These are phyloP conservation scores for Nesoenas mayeri DNA, from an alignment of 2,113 vertebrate species.

Conservation along the genomic window DNA sequence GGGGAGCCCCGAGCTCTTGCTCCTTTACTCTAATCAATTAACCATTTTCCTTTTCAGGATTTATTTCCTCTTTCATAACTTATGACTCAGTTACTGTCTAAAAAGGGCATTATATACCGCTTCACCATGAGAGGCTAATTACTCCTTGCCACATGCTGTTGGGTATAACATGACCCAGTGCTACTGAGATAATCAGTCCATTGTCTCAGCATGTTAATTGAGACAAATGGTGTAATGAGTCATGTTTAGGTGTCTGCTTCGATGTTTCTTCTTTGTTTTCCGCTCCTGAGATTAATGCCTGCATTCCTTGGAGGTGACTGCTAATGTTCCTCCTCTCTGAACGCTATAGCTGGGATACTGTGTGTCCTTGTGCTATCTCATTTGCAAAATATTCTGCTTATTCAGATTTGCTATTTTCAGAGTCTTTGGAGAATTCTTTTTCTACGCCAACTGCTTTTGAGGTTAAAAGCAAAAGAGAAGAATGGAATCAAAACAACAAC, in stretches of 20 bases:
- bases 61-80: background rate
- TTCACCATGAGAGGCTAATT: background rate
- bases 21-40: background rate
- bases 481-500: background rate
- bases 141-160: background rate
- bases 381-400: constrained; percentile 26
- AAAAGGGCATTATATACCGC: background rate
- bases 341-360: background rate
- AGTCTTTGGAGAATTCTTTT: constrained; percentile 1
- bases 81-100: background rate
- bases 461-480: background rate
- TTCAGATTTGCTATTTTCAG: constrained; percentile 40
- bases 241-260: constrained; percentile 39
- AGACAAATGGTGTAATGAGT: constrained; percentile 47
- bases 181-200: constrained; percentile 2
- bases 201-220: constrained; percentile 43
- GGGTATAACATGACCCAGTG: background rate
- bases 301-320: background rate
- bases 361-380: background rate
- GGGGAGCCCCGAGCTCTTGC: background rate
- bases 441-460: background rate
- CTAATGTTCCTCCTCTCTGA: background rate
- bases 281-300: constrained; percentile 16
- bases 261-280: constrained; percentile 5
- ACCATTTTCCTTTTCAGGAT: background rate